Conservation (phyloP, 2,888 invertebrate species). For the Andrena haemorrhoa region DNA sequence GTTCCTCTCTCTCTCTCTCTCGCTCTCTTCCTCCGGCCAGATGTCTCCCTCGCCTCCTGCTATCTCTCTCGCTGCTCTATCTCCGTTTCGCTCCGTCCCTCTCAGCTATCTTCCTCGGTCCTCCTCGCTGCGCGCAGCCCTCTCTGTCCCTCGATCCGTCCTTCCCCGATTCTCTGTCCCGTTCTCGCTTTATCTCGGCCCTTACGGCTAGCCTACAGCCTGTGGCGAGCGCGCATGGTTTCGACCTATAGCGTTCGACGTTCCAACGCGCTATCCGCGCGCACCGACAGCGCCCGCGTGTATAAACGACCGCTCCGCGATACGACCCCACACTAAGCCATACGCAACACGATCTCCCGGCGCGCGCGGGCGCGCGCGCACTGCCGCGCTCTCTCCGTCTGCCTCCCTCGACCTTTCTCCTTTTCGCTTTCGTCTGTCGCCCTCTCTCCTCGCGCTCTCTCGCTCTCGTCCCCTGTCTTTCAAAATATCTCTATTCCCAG, state of each 20-base stretch:
- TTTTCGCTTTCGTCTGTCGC: conserved; percentile 27
- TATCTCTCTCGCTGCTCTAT: conserved; percentile 38
- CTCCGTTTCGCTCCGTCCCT: conserved; percentile 43
- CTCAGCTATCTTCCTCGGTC: conserved; percentile 48
- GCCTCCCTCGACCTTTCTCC: conserved; percentile 18
- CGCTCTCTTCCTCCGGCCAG: conserved; percentile 10
- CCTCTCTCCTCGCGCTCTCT: conserved; percentile 21
- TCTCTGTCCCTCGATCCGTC: conserved; percentile 50
- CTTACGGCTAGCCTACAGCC: conserved; percentile 68
- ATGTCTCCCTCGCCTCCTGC: conserved; percentile 11
- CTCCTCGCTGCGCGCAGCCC: conserved; percentile 24
- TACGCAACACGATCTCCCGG: conserved; percentile 55
- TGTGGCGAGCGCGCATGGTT: conserved; percentile 66
- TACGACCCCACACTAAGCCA: conserved; percentile 66
- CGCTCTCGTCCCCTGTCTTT: not conserved
- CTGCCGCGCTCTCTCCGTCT: conserved; percentile 41
- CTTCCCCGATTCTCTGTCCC: conserved; percentile 20
- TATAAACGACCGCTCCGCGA: conserved; percentile 62
- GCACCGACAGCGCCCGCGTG: conserved; percentile 61
- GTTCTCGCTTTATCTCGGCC: conserved; percentile 47
- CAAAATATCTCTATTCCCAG: conserved; percentile 16
- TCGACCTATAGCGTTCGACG: conserved; percentile 76
- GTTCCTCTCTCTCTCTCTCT: conserved; percentile 57
- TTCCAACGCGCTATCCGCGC: conserved; percentile 69
- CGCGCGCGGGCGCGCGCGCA: conserved; percentile 50